phyloP scores from a whole-genome alignment of 2,797 vertebrate genomes.

The Gobionotothen gibberifrons region DNA sequence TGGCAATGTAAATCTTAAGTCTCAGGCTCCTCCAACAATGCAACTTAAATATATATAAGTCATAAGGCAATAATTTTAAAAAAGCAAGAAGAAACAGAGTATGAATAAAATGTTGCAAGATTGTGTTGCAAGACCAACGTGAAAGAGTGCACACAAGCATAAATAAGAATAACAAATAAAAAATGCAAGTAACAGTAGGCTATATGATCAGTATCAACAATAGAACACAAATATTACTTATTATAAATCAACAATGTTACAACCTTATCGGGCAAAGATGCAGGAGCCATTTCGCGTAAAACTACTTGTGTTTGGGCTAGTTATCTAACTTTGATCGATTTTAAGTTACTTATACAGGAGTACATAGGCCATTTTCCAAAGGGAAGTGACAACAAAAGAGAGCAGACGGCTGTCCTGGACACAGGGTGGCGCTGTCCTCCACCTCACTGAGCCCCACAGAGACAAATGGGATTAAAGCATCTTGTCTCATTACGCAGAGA shows the following conservation, averaged over 20 bases:
- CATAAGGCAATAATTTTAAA: too few relatives aligned
- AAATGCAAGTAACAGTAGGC: too few relatives aligned
- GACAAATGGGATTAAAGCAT: conserved; percentile 85
- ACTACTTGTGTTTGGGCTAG: neutral
- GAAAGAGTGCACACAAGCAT: too few relatives aligned
- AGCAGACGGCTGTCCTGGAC: conserved; percentile 31
- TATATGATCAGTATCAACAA: too few relatives aligned
- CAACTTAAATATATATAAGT: too few relatives aligned
- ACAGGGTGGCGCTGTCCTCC: conserved; percentile 81
- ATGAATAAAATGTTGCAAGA: too few relatives aligned
- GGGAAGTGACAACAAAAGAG: neutral
- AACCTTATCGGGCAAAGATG: too few relatives aligned
- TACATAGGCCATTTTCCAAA: neutral
- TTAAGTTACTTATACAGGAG: neutral
- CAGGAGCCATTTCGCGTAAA: neutral
- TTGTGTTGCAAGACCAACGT: too few relatives aligned
- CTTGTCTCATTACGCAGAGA: conserved; percentile 75
- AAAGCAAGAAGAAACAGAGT: too few relatives aligned
- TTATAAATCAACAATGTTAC: neutral
- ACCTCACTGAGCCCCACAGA: conserved; percentile 40
- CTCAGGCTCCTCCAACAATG: too few relatives aligned
- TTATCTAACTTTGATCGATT: neutral
- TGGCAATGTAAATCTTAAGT: too few relatives aligned
- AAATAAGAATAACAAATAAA: too few relatives aligned
- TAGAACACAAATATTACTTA: neutral